phyloP scores from a whole-genome alignment of 2,797 vertebrate genomes.

The Euthynnus affinis region DNA sequence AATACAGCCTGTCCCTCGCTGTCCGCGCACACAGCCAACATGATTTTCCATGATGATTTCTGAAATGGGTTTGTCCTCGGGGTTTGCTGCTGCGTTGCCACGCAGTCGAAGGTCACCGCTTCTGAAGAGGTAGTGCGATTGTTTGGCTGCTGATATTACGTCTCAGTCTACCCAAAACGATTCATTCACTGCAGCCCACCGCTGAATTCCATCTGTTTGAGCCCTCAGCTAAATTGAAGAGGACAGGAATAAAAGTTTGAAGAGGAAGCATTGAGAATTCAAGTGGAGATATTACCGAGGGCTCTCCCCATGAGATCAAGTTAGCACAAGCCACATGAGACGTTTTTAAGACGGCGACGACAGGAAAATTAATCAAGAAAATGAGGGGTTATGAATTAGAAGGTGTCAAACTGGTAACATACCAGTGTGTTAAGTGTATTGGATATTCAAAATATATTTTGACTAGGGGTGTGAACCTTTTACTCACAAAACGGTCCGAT shows the following conservation, averaged over 20 bases:
- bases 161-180: slow-evolving; percentile 23
- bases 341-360: slow-evolving; percentile 42
- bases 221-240: slow-evolving; percentile 62
- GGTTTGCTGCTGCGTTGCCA: slow-evolving; percentile 44
- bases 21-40: slow-evolving; percentile 37
- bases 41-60: slow-evolving; percentile 67
- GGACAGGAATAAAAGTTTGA: slow-evolving; percentile 60
- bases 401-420: slow-evolving; percentile 54
- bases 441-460: slow-evolving; percentile 25
- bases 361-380: slow-evolving; percentile 67
- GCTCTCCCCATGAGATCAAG: slow-evolving; percentile 57
- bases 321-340: slow-evolving; percentile 63
- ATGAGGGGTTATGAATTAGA: slow-evolving; percentile 63
- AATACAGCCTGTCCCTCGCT: slow-evolving; percentile 53
- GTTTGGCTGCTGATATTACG: slow-evolving; percentile 64
- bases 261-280: slow-evolving; percentile 57
- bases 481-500: no score
- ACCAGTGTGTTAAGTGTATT: slow-evolving; percentile 39
- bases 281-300: slow-evolving; percentile 57
- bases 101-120: slow-evolving; percentile 47
- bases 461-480: no score
- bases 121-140: slow-evolving; percentile 57
- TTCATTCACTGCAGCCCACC: slow-evolving; percentile 38
- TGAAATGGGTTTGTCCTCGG: slow-evolving; percentile 69
- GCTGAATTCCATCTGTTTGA: slow-evolving; percentile 57